Base-by-base conservation (phyloP, 2,888 invertebrate species). In the Drosophila prostipennis region DNA sequence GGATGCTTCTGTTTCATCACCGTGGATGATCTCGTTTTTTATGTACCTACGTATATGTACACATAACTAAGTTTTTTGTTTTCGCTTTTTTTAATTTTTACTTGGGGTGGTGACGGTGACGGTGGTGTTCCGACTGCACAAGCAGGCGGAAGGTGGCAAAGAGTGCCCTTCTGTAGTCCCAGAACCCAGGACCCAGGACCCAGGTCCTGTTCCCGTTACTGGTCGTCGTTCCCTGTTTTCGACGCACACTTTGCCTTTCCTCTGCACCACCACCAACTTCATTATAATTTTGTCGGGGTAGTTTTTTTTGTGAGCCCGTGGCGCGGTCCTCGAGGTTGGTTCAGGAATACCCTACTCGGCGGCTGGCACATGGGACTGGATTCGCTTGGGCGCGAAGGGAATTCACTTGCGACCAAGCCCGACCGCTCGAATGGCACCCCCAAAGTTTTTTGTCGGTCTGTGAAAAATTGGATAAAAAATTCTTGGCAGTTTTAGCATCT, bases 241-340 rank as follows among this genome's bases (percentile, higher is more conserved):
- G 75, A 79, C 77, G 79, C 75, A 74, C 74, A 79, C 55, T 61
- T 70, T 63, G 70, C 76, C 70, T 71, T 67, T 63, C 39, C 52
- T 58, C 58, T 68, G 67, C 60, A 70, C 86, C 82, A 82, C 82
- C 86, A 86, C 82, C 82, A 83, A 85, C 86, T 80, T 80, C 85
- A 84, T 84, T 84, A 84, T 84, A 84, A 84, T 84, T 84, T 76
- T 80, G 87, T 84, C 85, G 85, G 87, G 84, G 84, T 84, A 81
- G 84, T 84, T 84, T 84, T 74, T 84, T 84, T 80, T 58, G 42
- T 74, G 70, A 68, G 29, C 55, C 36, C 58, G 14, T 55, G n/a
- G 34, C 45, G 40, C 6, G 32, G 46, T 14, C 32, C 23, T 39
- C 14, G 10, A 37, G 58, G 54, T 19, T 51, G 54, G 54, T 13